A percentile compares a stretch with the other conserved stretches of the same genome.
phyloP scores from a whole-genome alignment of 2,113 vertebrate species.

The Naja naja region DNA sequence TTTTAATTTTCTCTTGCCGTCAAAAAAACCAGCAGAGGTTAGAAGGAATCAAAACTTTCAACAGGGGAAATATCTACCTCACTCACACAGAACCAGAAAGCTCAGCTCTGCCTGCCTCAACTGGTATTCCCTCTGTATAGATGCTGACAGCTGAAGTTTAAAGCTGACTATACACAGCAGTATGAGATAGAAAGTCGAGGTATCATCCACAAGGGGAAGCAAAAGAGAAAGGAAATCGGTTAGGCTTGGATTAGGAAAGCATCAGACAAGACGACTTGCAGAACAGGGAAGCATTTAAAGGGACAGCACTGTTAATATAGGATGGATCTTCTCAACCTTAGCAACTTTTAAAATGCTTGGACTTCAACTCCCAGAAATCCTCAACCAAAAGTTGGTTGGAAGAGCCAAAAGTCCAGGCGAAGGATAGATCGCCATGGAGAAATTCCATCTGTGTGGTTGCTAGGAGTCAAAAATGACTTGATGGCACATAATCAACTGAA shows the following conservation, averaged over 20 bases:
- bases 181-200: not conserved
- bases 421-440: not conserved
- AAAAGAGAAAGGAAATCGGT: not conserved
- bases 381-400: not conserved
- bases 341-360: not conserved
- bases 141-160: not conserved
- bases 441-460: not conserved
- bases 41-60: not conserved
- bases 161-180: not conserved
- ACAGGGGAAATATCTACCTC: not conserved
- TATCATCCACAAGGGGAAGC: not conserved
- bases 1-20: not conserved
- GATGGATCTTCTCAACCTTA: not conserved
- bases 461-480: not conserved
- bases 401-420: not conserved
- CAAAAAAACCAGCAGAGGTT: not conserved
- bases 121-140: not conserved
- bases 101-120: not conserved
- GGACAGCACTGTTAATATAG: not conserved
- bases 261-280: not conserved
- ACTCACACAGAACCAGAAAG: not conserved
- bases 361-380: not conserved
- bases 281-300: not conserved
- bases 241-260: not conserved
- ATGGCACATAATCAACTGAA: not conserved